Percentiles rank a stretch among this genome's conserved stretches.
Conservation (phyloP, 2,888 invertebrate genomes). For the Sphecodes monilicornis region DNA sequence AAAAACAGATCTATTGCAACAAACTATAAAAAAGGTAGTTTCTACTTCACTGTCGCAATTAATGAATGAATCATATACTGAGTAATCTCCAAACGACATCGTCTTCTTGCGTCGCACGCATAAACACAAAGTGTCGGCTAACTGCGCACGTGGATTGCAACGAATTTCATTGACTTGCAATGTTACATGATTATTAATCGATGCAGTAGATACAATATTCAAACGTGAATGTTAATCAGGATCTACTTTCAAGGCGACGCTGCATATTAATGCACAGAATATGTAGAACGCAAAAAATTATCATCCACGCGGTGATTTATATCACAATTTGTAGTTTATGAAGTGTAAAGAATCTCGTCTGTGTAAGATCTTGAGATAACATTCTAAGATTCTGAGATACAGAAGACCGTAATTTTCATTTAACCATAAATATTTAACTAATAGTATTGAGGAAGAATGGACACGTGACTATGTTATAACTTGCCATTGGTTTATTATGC, state of each 20-base stretch:
- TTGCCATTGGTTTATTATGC: not conserved
- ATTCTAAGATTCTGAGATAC: not conserved
- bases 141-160: not conserved
- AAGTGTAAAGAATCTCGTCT: not conserved
- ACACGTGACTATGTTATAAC: not conserved
- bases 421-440: not conserved
- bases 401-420: not conserved
- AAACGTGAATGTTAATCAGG: constrained; percentile 27
- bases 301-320: not conserved
- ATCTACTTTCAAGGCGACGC: constrained; percentile 28
- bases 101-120: not conserved
- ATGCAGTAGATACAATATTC: constrained; percentile 27
- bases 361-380: not conserved
- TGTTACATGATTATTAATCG: constrained; percentile 3
- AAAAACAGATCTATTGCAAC: not conserved
- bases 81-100: not conserved
- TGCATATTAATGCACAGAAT: constrained; percentile 37
- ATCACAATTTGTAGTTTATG: constrained; percentile 12
- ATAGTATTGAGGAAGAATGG: not conserved
- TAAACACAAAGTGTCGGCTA: constrained; percentile 22
- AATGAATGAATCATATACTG: constrained; percentile 15
- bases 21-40: constrained; percentile 1
- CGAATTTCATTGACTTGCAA: constrained; percentile 19
- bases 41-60: not conserved
- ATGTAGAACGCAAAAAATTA: constrained; percentile 14